Base-by-base conservation (phyloP, 2,113 vertebrate species). In the Pyrgilauda ruficollis region DNA sequence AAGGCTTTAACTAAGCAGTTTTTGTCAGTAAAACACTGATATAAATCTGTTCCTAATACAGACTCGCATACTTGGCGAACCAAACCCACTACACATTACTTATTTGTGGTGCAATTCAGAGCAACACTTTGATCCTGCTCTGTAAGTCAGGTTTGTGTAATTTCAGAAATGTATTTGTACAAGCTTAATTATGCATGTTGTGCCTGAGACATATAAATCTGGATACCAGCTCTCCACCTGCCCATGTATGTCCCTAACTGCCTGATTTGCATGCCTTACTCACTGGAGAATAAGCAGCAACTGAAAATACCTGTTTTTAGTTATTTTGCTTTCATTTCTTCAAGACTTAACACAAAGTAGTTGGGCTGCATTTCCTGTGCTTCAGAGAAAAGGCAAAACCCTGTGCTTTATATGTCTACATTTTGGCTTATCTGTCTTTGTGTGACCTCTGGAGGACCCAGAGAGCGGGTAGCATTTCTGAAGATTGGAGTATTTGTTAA, bases 221-320 rank as follows among this genome's bases (percentile, higher is more conserved):
- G 47, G 22, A 27, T 89, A 62, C 3, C 56, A 49, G 68, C 64
- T 89, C 49, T 74, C 68, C 73, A 74, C 50, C 64, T 93, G 88
- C 33, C 90, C 64, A 3, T 74, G 5, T 84, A 16, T 37, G 84
- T 70, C 56, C 61, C 80, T 87, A 81, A 72, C 84, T 72, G 80
- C 69, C 80, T 84, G 64, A 78, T 95, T 93, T 92, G 94, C 93
- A 87, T 94, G 86, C 31, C 69, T 81, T 67, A 31, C 79, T 87
- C 74, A 31, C 88, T 63, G 64, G 47, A 27, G 68, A 75, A 74
- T 81, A 87, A 74, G 22, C 66, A 78, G 55, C 73, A 87, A 70
- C 93, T 84, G 84, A 91, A 92, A 87, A 43, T 89, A 81, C 0
- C 41, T 35, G 41, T 0, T 87, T 96, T 70, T 73, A 85, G 58